Evolutionary conservation across 1,140 invertebrate genomes (phyloP).

Genomic region (Asobara japonica): DNA sequence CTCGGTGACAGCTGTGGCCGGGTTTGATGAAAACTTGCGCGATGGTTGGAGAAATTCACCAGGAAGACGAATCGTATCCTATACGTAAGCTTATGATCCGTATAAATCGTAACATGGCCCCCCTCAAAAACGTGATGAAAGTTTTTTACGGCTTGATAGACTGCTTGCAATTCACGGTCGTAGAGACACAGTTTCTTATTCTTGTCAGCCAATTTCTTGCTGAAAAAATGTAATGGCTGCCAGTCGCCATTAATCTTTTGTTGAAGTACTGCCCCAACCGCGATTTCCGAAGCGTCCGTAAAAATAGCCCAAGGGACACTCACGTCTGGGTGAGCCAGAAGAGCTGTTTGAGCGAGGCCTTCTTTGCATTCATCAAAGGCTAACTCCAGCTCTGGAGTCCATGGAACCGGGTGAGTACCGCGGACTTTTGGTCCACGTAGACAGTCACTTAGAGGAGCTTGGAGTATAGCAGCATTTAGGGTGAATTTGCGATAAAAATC

Average conservation of each 20-base stretch:
- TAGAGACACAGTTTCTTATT: not conserved
- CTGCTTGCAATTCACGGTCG: constrained; percentile 23
- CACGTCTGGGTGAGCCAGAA: not conserved
- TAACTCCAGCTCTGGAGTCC: not conserved
- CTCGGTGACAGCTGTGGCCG: no score
- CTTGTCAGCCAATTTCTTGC: constrained; percentile 31
- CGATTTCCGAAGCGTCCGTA: constrained; percentile 32
- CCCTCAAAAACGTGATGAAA: not conserved
- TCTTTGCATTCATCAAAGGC: not conserved
- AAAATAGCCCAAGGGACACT: not conserved
- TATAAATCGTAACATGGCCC: not conserved
- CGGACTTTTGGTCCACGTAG: not conserved
- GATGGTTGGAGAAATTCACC: no score
- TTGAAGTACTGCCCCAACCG: constrained; percentile 35
- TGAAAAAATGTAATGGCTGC: constrained; percentile 48
- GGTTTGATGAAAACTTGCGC: no score
- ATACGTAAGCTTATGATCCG: not conserved
- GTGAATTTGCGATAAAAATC: constrained; percentile 29
- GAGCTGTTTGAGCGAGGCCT: not conserved
- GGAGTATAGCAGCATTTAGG: constrained; percentile 21
- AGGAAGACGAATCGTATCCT: no score
- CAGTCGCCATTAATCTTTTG: constrained; percentile 32
- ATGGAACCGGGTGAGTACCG: not conserved
- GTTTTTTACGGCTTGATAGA: not conserved
- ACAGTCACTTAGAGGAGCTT: constrained; percentile 18